Base-by-base conservation (phyloP, 1,140 invertebrate species). In the Pseudomyrmex dendroicus region DNA sequence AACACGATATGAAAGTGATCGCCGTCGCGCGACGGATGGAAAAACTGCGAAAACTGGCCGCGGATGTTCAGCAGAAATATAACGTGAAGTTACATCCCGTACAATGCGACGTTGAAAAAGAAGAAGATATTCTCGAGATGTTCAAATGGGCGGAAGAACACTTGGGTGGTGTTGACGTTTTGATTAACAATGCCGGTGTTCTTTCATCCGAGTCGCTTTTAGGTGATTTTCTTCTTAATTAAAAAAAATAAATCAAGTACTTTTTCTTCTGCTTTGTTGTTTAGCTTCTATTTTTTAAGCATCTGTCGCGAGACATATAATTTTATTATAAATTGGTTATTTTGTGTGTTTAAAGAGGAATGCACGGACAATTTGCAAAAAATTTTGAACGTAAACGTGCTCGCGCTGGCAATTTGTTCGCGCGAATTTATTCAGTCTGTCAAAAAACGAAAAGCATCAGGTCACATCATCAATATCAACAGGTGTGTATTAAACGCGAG, bases 111-210 rank as follows among this genome's bases (percentile, higher is more conserved):
- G 84, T 97, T 0, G 92, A 90, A 7, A 94, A 95, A 0, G 96
- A 96, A 89, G 94, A 95, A 3, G 95, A 96, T 2, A 95, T 97
- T 2, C 77, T 95, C 8, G 86, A 92, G 1, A 94, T 96, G 44
- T 97, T 97, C 87, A 87, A 94, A 22, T 95, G 95, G 95, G 93
- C 96, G 3, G 94, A 95, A 59, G 88, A 92, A 5, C 92, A 94
- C n/a, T 88, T 96, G 8, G 96, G 96, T 3, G 95, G 95, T 12
- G 93, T 96, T 15, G 95, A 97, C 87, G 94, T 97, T 3, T 93
- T 96, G 35, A 91, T 97, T 1, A 97, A 97, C 88, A 97, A 96
- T 90, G 96, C 96, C 0, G 96, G 96, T 2, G 66, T 0, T 5
- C 0, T 0, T 0, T 0, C 35, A 61, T 35, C 5, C 5, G 0